A percentile compares a stretch with the other conserved stretches of the same genome.
phyloP scores from a whole-genome alignment of 2,113 vertebrate species.

The Rousettus leschenaultii region DNA sequence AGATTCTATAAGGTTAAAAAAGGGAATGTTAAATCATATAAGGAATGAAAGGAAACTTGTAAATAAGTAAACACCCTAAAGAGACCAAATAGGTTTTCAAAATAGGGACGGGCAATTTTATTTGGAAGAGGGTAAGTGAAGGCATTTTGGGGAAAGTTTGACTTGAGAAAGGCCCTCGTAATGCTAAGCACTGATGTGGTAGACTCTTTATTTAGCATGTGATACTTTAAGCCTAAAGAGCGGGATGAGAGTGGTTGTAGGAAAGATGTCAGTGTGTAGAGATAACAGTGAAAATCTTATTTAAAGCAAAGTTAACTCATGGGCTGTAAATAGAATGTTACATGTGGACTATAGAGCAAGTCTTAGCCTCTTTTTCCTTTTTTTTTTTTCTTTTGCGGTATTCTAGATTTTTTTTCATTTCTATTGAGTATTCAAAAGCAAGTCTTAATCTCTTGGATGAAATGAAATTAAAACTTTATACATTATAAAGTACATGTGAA shows the following conservation, averaged over 20 bases:
- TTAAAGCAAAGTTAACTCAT: background rate
- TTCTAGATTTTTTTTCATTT: too few relatives aligned
- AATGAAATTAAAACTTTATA: background rate
- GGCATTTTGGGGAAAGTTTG: background rate
- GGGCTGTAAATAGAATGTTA: background rate
- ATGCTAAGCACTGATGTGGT: background rate
- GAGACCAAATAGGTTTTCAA: background rate
- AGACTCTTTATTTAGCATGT: background rate
- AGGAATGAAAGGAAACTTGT: background rate
- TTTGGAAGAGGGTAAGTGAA: background rate
- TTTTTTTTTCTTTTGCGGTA: too few relatives aligned
- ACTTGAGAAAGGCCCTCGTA: background rate
- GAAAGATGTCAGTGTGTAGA: background rate
- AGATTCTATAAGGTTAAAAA: background rate
- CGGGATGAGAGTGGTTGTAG: background rate
- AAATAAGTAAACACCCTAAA: background rate
- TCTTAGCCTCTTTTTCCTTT: background rate
- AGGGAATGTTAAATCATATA: background rate
- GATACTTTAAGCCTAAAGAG: background rate
- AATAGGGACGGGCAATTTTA: background rate
- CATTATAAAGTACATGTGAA: background rate
- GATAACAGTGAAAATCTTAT: background rate
- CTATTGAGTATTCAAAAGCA: too few relatives aligned
- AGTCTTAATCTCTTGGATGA: background rate
- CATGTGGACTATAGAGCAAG: background rate